Percentiles rank a stretch among this genome's conserved stretches.
Conservation (phyloP, 2,888 invertebrate genomes). For the Caenorhabditis japonica region DNA sequence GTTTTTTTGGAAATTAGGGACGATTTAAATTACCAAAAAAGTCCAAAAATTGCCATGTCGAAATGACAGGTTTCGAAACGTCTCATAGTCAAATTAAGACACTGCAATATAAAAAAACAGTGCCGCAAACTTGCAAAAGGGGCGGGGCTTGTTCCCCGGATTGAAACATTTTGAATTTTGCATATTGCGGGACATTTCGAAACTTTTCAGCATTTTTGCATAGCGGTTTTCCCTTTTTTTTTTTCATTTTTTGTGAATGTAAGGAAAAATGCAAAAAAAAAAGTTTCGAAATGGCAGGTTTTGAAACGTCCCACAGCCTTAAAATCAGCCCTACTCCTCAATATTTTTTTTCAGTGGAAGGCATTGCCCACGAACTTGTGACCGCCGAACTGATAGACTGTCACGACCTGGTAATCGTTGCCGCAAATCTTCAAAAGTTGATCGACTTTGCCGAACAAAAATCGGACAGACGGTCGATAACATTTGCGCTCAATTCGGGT, state of each 20-base stretch:
- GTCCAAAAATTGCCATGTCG: too few relatives aligned
- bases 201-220: too few relatives aligned
- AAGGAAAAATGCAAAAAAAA: too few relatives aligned
- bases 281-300: too few relatives aligned
- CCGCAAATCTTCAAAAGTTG: conserved; percentile 86
- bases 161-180: neutral
- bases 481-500: conserved; percentile 79
- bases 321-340: too few relatives aligned
- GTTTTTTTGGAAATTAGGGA: neutral
- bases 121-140: too few relatives aligned
- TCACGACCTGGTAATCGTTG: conserved; percentile 91
- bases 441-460: conserved; percentile 69
- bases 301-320: too few relatives aligned
- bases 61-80: neutral
- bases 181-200: too few relatives aligned
- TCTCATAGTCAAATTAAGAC: neutral
- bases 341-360: conserved; percentile 77
- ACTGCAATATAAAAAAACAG: neutral
- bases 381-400: conserved; percentile 94
- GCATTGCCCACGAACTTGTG: conserved; percentile 80
- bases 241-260: too few relatives aligned
- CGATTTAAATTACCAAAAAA: too few relatives aligned
- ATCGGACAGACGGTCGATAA: conserved; percentile 67
- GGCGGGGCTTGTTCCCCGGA: too few relatives aligned
- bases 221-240: too few relatives aligned